Evolutionary conservation across 1,140 invertebrate species (phyloP), one percentile per base, ranked within the genome.

Genomic region (Lutraria rhynchaena): DNA sequence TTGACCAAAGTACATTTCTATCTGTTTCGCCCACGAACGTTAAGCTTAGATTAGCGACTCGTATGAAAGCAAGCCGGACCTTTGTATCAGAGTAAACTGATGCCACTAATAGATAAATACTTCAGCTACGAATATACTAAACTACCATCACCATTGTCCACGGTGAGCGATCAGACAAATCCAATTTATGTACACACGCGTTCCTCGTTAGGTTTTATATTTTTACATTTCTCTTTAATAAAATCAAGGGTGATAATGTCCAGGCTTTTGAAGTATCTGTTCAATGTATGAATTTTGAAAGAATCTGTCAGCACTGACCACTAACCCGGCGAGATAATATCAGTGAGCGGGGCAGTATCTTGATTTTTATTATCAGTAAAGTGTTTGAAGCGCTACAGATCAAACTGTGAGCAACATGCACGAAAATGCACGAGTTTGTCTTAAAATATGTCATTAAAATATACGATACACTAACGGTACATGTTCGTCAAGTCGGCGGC

Each of bases 401-500:
- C 61, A 65, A 65, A 65, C 61, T 65, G 61, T 46, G 61, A 35
- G 41, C 41, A 24, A 65, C 41, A 65, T 11, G 41, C 7, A 29
- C 29, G 15, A 7, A 15, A 22, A 24, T 44, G 24, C 37, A 19
- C 3, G 22, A 37, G 46, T 15, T 22, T 27, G 24, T 24, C 33
- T 46, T 65, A 22, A 65, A 65, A 65, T 65, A 44, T 65, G 37
- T 37, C 11, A 65, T 65, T 65, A 65, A 65, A 65, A 65, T 65
- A 19, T 7, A n/a, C 22, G 27, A 22, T n/a, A 41, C 13, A 22
- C 19, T 65, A 65, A 46, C 61, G 61, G 61, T 65, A 46, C n/a
- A 5, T 7, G 9, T 37, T 35, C 1, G 31, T 24, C 17, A 1
- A 46, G 11, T 35, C 3, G n/a, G 4, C 22, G 9, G 27, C 61